phyloP scores from a whole-genome alignment of 2,888 invertebrate species.

The Capitulum mitella region DNA sequence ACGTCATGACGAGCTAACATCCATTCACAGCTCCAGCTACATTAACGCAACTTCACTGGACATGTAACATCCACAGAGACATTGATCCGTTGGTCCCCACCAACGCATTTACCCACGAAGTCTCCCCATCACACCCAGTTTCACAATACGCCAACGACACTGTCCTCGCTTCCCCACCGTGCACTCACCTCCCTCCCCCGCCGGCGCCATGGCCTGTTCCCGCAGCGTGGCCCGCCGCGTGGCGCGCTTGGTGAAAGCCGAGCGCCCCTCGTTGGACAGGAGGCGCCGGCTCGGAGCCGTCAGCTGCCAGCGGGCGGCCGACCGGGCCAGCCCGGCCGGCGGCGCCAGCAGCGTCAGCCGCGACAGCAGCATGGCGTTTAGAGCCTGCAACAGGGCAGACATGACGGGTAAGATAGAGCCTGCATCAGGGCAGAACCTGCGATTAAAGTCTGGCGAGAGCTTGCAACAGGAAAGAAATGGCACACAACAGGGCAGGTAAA shows the following conservation, averaged over 20 bases:
- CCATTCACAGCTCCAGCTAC: no score
- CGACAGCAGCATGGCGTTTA: background rate
- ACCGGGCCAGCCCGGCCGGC: background rate
- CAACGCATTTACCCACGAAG: no score
- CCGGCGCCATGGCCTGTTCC: slow-evolving; percentile 67
- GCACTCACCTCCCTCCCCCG: slow-evolving; percentile 61
- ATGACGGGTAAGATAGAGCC: background rate
- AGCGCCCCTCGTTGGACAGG: background rate
- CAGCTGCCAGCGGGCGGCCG: background rate
- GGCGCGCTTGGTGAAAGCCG: slow-evolving; percentile 41
- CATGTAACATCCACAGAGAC: no score
- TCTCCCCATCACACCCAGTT: background rate
- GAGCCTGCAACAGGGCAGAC: background rate
- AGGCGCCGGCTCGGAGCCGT: background rate
- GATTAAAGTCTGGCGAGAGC: no score
- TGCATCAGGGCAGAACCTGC: no score
- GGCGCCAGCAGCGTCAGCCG: background rate
- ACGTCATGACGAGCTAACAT: no score
- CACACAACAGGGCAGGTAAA: no score
- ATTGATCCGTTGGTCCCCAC: no score
- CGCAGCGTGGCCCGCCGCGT: slow-evolving; percentile 52
- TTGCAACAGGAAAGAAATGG: no score
- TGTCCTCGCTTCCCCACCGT: background rate
- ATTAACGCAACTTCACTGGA: no score
- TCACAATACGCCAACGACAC: no score